These are phyloP conservation scores for Falcunculus frontatus DNA, from an alignment of 2,113 vertebrate genomes.

Conservation along the genomic window DNA sequence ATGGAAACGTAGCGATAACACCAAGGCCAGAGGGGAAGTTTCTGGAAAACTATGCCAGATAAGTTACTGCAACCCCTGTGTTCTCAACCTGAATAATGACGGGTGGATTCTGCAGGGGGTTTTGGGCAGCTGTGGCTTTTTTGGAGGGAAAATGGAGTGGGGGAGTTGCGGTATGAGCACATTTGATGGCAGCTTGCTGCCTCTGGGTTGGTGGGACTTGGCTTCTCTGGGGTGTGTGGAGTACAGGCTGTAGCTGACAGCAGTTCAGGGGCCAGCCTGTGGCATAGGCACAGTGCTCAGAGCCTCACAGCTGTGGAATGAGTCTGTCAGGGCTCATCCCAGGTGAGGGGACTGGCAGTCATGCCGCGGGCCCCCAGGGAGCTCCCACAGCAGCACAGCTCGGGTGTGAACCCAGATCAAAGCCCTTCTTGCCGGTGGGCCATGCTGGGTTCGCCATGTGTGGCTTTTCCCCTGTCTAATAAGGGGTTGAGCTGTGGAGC, in stretches of 20 bases:
- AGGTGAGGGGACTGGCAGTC: neutral
- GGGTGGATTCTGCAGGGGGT: neutral
- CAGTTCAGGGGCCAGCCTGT: neutral
- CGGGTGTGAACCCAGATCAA: neutral
- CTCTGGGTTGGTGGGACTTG: neutral
- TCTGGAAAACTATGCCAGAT: neutral
- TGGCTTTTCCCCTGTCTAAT: neutral
- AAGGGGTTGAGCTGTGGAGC: neutral
- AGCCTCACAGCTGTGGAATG: neutral
- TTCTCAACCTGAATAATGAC: neutral
- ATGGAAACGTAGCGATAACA: accelerated
- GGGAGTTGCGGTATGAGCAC: accelerated
- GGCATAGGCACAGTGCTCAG: accelerated
- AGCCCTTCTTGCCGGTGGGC: neutral
- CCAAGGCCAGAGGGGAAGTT: neutral
- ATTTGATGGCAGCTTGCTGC: neutral
- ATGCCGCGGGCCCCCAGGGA: neutral
- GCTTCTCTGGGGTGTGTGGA: no score
- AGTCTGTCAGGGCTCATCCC: neutral
- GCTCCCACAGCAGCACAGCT: neutral
- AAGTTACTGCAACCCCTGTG: neutral
- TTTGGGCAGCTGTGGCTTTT: neutral
- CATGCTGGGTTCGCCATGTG: neutral
- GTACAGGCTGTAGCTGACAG: neutral
- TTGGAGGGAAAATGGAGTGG: neutral